These are phyloP conservation scores for Macropus fuliginosus DNA, from an alignment of 2,797 vertebrate genomes.

Conservation along the genomic window DNA sequence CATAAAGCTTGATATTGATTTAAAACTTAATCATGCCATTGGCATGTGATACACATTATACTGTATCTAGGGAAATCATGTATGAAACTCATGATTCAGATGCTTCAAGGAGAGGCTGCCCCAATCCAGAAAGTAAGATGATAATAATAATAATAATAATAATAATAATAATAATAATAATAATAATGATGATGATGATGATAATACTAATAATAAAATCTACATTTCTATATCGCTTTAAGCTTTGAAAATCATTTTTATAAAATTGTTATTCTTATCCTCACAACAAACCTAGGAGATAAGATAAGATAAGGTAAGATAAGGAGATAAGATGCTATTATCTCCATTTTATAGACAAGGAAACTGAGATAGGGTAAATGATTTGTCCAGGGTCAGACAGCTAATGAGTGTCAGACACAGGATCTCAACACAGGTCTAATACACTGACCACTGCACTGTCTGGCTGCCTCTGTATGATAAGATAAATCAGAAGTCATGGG, in stretches of 20 bases:
- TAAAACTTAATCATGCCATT: constrained; percentile 48
- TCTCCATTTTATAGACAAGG: not conserved
- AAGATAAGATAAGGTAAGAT: too few species aligned
- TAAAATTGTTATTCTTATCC: not conserved
- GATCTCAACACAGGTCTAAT: not conserved
- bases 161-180: constrained; percentile 49
- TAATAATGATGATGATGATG: constrained; percentile 47
- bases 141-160: constrained; percentile 37
- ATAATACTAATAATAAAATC: constrained; percentile 41
- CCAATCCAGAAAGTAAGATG: constrained; percentile 52
- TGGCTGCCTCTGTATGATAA: not conserved
- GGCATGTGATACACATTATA: constrained; percentile 13
- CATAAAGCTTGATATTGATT: constrained; percentile 52
- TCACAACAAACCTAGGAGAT: not conserved
- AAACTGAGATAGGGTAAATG: not conserved
- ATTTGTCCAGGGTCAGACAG: not conserved
- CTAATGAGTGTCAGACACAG: not conserved
- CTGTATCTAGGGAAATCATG: constrained; percentile 48
- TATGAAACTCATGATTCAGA: constrained; percentile 53
- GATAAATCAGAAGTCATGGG: not conserved
- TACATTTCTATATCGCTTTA: not conserved
- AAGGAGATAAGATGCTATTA: not conserved
- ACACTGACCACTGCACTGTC: not conserved
- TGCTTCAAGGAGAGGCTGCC: constrained; percentile 40
- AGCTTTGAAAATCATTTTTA: not conserved